Evolutionary conservation across 2,797 vertebrate species (phyloP).

Genomic region (Pseudomugil gertrudae): DNA sequence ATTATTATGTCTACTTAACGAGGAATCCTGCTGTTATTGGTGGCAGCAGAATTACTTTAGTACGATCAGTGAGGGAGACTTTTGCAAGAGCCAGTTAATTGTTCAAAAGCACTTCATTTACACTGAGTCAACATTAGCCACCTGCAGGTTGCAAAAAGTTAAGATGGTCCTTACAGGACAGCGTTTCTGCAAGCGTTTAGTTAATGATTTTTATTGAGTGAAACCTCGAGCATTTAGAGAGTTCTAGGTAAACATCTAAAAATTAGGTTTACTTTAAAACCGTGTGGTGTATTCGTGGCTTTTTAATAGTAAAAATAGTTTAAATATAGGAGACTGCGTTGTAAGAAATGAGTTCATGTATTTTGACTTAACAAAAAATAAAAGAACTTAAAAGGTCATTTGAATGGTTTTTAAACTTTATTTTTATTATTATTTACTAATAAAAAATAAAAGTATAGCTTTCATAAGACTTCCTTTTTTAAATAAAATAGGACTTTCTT

Average conservation of each 20-base stretch:
- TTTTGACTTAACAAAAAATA: no score
- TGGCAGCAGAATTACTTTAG: slow-evolving; percentile 62
- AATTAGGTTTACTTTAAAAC: neutral
- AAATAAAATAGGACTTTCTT: no score
- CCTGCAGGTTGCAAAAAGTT: slow-evolving; percentile 15
- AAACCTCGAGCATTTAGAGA: neutral
- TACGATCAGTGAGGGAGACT: slow-evolving; percentile 49
- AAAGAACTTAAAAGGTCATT: neutral
- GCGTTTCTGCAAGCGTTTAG: no score
- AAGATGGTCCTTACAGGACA: slow-evolving; percentile 5
- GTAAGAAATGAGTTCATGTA: neutral
- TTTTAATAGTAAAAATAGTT: neutral
- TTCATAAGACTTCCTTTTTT: slow-evolving; percentile 15
- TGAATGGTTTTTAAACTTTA: neutral
- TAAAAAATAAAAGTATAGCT: slow-evolving; percentile 1
- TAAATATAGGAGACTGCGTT: neutral
- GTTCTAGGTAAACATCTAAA: neutral
- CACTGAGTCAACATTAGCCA: slow-evolving; percentile 29
- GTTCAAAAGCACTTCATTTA: slow-evolving; percentile 54
- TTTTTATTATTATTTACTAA: slow-evolving; percentile 11
- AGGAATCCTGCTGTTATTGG: slow-evolving; percentile 63
- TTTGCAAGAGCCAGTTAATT: slow-evolving; percentile 53
- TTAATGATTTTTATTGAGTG: neutral
- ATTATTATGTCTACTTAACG: slow-evolving; percentile 66
- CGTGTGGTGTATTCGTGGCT: neutral